Base-by-base conservation (phyloP, 2,797 vertebrate genomes). In the Muraenolepis orangiensis region DNA sequence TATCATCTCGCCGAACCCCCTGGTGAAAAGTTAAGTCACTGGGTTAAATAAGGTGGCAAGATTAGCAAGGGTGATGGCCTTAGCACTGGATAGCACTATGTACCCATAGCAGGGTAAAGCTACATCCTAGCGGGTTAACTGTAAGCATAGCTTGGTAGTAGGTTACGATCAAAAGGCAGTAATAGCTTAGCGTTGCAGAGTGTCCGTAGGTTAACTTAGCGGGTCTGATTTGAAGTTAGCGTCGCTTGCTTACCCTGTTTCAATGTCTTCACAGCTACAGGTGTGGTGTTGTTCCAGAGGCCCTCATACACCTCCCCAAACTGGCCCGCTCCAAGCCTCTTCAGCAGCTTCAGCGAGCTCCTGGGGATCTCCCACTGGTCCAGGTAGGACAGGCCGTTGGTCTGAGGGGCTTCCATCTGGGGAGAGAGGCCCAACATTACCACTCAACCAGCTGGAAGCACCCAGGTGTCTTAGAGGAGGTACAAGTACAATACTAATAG, bases 331-430 rank as follows among this genome's bases (percentile, higher is more conserved):
- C 98, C 98, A 72, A 99, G 86, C 83, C 94, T 95, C 84, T 73
- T 95, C 76, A 94, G 57, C 7, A 99, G 79, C 71, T 89, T 88
- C 74, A 99, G 78, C 67, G 96, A 98, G 1, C 34, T 88, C 51
- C 96, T 92, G 20, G 95, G 87, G 68, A 99, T 99, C 87, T 99
- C 98, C 98, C 98, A 99, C 0, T 96, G 93, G 91, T 99, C 98
- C 34, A 83, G 93, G 84, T 98, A 97, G 0, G 96, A 98, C 80
- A 99, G 91, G 72, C 97, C 96, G 40, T 85, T 51, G 1, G 94
- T 94, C 78, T 91, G 91, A 2, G 94, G 94, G 20, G 86, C 92
- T 77, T 91, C 87, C 29, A 89, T 76, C 94, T 95, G 31, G n/a
- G n/a, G 72, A 69, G 5, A 46, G 20, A 18, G 16, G 66, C 28